These are phyloP conservation scores for Chaenogobius annularis DNA, from an alignment of 2,113 vertebrate genomes.

Conservation along the genomic window DNA sequence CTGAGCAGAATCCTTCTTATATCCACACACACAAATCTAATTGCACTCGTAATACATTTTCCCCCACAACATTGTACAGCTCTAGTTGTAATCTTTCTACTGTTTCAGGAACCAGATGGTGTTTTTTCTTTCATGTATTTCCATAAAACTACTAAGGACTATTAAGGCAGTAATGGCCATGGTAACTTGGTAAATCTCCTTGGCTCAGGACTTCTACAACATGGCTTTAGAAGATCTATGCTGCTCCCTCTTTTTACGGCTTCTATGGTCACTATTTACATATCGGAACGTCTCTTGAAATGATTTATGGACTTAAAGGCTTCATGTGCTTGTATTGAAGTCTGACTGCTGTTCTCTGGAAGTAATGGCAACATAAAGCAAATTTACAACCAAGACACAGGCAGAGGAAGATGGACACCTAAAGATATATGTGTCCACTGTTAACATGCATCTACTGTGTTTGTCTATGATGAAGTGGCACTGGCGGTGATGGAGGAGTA, in stretches of 20 bases:
- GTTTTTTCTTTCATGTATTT: too few relatives aligned
- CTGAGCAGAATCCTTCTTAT: too few relatives aligned
- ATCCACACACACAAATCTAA: too few relatives aligned
- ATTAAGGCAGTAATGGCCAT: too few relatives aligned
- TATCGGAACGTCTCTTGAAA: slow-evolving; percentile 34
- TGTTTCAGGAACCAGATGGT: too few relatives aligned
- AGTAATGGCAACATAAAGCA: slow-evolving; percentile 78
- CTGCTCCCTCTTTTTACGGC: neutral
- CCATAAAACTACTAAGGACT: too few relatives aligned
- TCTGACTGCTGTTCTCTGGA: slow-evolving; percentile 48
- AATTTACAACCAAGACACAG: slow-evolving; percentile 65
- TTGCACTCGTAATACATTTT: too few relatives aligned
- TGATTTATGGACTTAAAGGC: slow-evolving; percentile 59
- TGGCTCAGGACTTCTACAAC: too few relatives aligned
- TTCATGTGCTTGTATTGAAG: slow-evolving; percentile 31
- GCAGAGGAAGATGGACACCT: slow-evolving; percentile 13
- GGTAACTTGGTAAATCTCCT: too few relatives aligned
- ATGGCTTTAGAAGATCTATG: too few relatives aligned
- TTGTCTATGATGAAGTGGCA: neutral
- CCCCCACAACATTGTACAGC: too few relatives aligned
- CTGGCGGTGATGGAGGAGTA: neutral
- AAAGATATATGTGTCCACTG: slow-evolving; percentile 35
- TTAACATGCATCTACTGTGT: slow-evolving; percentile 28
- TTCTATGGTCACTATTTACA: slow-evolving; percentile 18
- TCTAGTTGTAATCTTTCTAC: neutral